phyloP scores from a whole-genome alignment of 2,888 invertebrate genomes.

The Pecten maximus region DNA sequence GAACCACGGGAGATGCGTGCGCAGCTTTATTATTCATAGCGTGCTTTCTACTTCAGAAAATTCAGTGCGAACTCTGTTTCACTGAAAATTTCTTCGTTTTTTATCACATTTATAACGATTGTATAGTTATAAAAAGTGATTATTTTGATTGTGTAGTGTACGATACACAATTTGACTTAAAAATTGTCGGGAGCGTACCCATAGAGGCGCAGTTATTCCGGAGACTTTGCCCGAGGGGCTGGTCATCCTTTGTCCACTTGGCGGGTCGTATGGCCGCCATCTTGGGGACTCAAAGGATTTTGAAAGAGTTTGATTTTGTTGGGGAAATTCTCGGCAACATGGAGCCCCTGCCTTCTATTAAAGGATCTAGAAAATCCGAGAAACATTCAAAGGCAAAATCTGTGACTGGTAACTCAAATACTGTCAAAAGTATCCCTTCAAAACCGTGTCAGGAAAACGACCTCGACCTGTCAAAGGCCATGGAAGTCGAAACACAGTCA shows the following conservation, averaged over 20 bases:
- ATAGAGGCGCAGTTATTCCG: background rate
- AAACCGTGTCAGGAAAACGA: too few species aligned
- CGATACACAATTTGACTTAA: background rate
- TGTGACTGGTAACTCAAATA: too few species aligned
- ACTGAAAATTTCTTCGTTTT: background rate
- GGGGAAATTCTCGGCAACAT: background rate
- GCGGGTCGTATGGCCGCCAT: background rate
- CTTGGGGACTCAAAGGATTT: background rate
- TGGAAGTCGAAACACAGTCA: too few species aligned
- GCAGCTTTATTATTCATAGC: conserved; percentile 27
- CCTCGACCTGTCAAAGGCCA: too few species aligned
- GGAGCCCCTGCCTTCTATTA: background rate
- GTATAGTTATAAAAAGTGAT: background rate
- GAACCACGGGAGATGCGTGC: conserved; percentile 23
- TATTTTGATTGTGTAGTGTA: background rate
- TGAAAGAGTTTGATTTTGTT: background rate
- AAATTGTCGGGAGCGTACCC: background rate
- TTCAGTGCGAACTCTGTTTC: background rate
- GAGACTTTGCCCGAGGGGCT: background rate
- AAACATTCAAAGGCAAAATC: too few species aligned
- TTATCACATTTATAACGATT: background rate
- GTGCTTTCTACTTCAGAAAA: background rate
- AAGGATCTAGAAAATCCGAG: background rate
- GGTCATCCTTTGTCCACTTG: background rate
- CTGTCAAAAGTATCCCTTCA: too few species aligned